phyloP scores from a whole-genome alignment of 2,113 vertebrate species.

The Sphyrna mokarran region DNA sequence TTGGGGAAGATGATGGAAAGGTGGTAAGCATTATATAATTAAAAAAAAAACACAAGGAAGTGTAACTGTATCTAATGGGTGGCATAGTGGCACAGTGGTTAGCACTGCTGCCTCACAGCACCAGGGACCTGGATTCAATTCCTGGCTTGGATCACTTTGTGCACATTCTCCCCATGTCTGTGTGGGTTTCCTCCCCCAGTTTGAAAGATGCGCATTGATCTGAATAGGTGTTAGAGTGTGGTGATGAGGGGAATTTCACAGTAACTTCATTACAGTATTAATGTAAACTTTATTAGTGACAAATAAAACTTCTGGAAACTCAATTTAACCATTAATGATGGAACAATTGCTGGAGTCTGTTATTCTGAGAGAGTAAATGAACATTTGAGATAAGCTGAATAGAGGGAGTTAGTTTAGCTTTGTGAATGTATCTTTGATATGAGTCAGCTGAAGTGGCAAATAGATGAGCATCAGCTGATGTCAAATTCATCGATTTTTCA shows the following conservation, averaged over 20 bases:
- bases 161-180: no score
- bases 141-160: no score
- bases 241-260: no score
- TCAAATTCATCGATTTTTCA: not conserved
- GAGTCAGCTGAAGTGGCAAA: not conserved
- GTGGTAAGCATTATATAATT: not conserved
- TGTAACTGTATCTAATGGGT: not conserved
- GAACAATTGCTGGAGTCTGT: not conserved
- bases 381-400: not conserved
- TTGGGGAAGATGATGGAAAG: not conserved
- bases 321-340: not conserved
- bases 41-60: not conserved
- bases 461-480: not conserved
- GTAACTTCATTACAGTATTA: no score
- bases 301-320: no score
- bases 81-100: no score
- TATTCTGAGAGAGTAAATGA: not conserved
- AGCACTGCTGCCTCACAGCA: no score
- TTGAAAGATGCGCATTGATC: no score
- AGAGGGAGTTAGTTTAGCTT: not conserved
- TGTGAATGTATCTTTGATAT: not conserved
- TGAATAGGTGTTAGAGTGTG: no score
- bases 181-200: no score
- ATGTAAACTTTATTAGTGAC: no score
- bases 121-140: no score